These are phyloP conservation scores for Poeciliopsis occidentalis DNA, from an alignment of 2,113 vertebrate genomes.

Conservation along the genomic window DNA sequence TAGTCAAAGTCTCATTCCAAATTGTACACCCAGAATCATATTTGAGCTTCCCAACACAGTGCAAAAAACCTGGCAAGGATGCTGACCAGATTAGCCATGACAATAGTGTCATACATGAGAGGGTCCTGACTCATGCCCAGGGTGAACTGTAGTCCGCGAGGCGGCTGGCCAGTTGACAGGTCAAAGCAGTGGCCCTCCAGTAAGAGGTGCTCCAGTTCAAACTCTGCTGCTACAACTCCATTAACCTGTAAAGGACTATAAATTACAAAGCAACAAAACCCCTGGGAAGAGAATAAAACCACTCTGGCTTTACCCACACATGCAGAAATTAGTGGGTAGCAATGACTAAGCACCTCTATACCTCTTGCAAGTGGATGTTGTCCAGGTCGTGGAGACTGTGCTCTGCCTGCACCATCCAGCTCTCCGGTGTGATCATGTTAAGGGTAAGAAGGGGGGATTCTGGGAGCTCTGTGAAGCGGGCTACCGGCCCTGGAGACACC, in stretches of 20 bases:
- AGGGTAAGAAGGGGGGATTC: constrained; percentile 91
- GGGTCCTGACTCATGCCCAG: constrained; percentile 87
- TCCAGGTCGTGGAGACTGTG: constrained; percentile 92
- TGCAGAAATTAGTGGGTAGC: background rate
- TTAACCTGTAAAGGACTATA: constrained; percentile 78
- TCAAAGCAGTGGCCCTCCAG: constrained; percentile 97
- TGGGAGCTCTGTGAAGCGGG: constrained; percentile 91
- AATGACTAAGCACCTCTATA: constrained; percentile 59
- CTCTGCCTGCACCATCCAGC: constrained; percentile 94
- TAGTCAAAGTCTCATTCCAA: background rate
- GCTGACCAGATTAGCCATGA: constrained; percentile 97
- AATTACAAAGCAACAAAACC: constrained; percentile 6
- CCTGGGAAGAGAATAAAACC: background rate
- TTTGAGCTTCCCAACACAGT: background rate
- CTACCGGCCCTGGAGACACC: constrained; percentile 83
- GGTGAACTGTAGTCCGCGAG: constrained; percentile 92
- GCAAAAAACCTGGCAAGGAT: background rate
- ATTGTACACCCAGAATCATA: background rate
- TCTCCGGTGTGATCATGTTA: constrained; percentile 95
- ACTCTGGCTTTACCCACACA: background rate
- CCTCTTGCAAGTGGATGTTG: constrained; percentile 94
- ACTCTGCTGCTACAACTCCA: constrained; percentile 85
- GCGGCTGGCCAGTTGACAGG: constrained; percentile 85
- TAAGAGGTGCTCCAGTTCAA: constrained; percentile 92
- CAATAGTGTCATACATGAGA: constrained; percentile 91